Percentiles rank a stretch among this genome's conserved stretches.
phyloP scores from a whole-genome alignment of 2,888 invertebrate species.

The Dasysyrphus tricinctus region DNA sequence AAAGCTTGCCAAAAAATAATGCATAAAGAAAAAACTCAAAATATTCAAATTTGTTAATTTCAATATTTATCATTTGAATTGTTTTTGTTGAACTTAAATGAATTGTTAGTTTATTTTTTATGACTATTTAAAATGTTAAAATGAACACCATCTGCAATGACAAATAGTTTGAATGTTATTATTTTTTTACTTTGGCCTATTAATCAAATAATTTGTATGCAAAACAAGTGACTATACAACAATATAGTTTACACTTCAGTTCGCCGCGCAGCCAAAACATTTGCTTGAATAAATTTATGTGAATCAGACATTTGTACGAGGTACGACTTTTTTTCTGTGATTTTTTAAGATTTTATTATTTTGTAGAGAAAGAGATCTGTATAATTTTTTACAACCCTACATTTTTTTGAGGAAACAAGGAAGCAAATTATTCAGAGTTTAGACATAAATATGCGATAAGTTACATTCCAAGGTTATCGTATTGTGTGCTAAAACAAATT shows the following conservation, averaged over 20 bases:
- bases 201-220: slow-evolving; percentile 53
- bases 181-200: slow-evolving; percentile 55
- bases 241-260: neutral
- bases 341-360: neutral
- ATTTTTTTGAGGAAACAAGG: no score
- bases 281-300: slow-evolving; percentile 18
- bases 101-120: slow-evolving; percentile 19
- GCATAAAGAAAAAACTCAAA: neutral
- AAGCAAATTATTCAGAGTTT: no score
- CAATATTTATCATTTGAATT: neutral
- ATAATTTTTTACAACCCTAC: no score
- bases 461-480: no score
- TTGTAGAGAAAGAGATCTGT: neutral
- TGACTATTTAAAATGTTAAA: slow-evolving; percentile 13
- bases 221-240: slow-evolving; percentile 23
- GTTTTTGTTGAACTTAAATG: slow-evolving; percentile 12
- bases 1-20: neutral
- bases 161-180: slow-evolving; percentile 23
- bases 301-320: slow-evolving; percentile 19
- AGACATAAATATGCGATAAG: no score
- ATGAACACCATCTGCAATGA: slow-evolving; percentile 34
- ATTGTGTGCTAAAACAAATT: no score
- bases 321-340: neutral
- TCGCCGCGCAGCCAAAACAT: neutral
- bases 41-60: slow-evolving; percentile 18